Percentiles rank a stretch among this genome's conserved stretches.
Conservation (phyloP, 2,888 invertebrate genomes). For the Stenodema calcarata region DNA sequence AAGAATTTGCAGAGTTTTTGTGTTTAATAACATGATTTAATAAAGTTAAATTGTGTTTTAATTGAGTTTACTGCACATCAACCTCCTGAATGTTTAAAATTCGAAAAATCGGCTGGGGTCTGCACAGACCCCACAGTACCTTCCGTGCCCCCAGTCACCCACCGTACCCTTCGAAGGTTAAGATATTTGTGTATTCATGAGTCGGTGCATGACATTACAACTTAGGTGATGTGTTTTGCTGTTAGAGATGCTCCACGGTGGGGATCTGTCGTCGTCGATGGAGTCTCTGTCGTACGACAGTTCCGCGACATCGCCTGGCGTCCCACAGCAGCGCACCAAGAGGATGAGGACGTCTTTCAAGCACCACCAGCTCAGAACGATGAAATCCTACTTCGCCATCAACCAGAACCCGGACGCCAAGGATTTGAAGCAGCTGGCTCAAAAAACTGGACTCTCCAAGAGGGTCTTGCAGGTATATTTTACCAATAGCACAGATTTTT, state of each 20-base stretch:
- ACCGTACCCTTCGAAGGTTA: background rate
- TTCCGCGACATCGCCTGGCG: conserved; percentile 57
- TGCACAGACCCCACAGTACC: too few species aligned
- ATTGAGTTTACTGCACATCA: too few species aligned
- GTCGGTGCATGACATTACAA: background rate
- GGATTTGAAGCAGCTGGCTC: conserved; percentile 95
- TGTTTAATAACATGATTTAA: too few species aligned
- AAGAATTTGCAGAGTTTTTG: too few species aligned
- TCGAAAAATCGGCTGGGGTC: too few species aligned
- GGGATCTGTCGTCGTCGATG: conserved; percentile 78
- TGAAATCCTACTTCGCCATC: conserved; percentile 98
- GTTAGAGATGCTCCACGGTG: conserved; percentile 73
- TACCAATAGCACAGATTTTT: too few species aligned
- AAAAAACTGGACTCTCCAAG: conserved; percentile 97
- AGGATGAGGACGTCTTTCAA: conserved; percentile 99
- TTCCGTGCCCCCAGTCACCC: too few species aligned
- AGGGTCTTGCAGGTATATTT: conserved; percentile 89
- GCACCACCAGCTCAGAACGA: conserved; percentile 96
- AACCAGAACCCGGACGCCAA: conserved; percentile 99
- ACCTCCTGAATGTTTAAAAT: too few species aligned
- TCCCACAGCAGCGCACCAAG: conserved; percentile 72
- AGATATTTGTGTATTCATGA: background rate
- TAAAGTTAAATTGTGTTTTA: too few species aligned
- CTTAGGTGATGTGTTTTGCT: conserved; percentile 30
- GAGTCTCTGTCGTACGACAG: conserved; percentile 75